These are phyloP conservation scores for Olivierus martensii DNA, from an alignment of 1,140 invertebrate genomes.

Conservation along the genomic window DNA sequence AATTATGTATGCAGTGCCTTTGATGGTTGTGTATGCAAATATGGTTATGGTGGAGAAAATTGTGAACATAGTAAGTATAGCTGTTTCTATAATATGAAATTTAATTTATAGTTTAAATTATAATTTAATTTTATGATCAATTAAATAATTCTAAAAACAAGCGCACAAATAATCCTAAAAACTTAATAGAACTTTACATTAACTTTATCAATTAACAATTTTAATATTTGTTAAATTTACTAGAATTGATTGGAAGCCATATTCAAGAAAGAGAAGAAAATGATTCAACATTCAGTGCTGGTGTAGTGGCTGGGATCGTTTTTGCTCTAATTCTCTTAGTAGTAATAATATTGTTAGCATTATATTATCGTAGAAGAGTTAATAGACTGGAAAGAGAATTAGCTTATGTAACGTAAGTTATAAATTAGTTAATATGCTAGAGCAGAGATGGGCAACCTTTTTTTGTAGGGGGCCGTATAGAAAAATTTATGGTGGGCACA, in stretches of 20 bases:
- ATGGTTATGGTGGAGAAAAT: conserved; percentile 50
- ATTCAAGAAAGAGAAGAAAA: conserved; percentile 28
- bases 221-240: too few species aligned
- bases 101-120: too few species aligned
- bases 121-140: too few species aligned
- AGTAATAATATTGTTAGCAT: conserved; percentile 42
- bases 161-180: too few species aligned
- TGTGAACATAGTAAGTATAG: conserved; percentile 17
- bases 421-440: too few species aligned
- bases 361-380: conserved; percentile 42
- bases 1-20: conserved; percentile 68
- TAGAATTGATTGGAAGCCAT: conserved; percentile 14
- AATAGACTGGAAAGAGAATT: conserved; percentile 69
- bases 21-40: conserved; percentile 61
- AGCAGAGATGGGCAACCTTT: too few species aligned
- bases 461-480: too few species aligned
- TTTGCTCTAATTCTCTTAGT: conserved; percentile 44
- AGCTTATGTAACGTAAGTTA: conserved; percentile 74
- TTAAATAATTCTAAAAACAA: too few species aligned
- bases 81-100: too few species aligned
- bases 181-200: too few species aligned
- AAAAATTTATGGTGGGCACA: too few species aligned
- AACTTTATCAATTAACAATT: too few species aligned
- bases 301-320: conserved; percentile 22
- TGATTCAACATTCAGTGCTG: conserved; percentile 16